These are phyloP conservation scores for Sebastes diaconus DNA, from an alignment of 2,797 vertebrate species.

Conservation along the genomic window DNA sequence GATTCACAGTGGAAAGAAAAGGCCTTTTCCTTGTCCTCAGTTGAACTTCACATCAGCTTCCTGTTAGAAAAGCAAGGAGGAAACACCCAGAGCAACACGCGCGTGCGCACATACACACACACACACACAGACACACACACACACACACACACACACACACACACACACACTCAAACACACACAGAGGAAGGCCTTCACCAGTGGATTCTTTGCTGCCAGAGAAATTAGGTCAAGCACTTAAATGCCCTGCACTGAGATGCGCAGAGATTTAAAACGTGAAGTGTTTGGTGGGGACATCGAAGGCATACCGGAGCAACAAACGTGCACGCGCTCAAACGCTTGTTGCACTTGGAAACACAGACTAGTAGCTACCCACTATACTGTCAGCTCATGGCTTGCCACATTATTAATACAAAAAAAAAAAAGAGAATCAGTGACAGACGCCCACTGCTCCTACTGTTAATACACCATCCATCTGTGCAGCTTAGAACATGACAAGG, in stretches of 20 bases:
- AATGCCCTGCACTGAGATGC: constrained; percentile 76
- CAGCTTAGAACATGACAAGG: constrained; percentile 48
- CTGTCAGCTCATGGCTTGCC: constrained; percentile 29
- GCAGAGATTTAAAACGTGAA: constrained; percentile 65
- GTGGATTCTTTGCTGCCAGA: constrained; percentile 80
- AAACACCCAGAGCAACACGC: constrained; percentile 82
- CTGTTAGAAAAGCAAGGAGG: constrained; percentile 85
- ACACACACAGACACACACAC: constrained; percentile 20
- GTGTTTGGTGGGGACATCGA: constrained; percentile 51
- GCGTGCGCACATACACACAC: constrained; percentile 23
- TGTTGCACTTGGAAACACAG: constrained; percentile 37
- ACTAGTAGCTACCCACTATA: constrained; percentile 5
- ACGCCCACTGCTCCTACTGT: constrained; percentile 40
- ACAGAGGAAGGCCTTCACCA: constrained; percentile 85
- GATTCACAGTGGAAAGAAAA: constrained; percentile 89
- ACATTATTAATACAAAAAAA: constrained; percentile 41
- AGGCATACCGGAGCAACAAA: constrained; percentile 34
- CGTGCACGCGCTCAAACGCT: constrained; percentile 13
- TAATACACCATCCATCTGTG: constrained; percentile 53
- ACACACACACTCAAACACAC: constrained; percentile 49
- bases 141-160: constrained; percentile 54
- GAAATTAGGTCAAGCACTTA: constrained; percentile 88
- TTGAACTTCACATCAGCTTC: constrained; percentile 90
- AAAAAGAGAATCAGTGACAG: constrained; percentile 20
- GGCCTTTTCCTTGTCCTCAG: constrained; percentile 88